A percentile compares a stretch with the other conserved stretches of the same genome.
Evolutionary conservation across 2,113 vertebrate genomes (phyloP).

Genomic region (Xerus inauris): DNA sequence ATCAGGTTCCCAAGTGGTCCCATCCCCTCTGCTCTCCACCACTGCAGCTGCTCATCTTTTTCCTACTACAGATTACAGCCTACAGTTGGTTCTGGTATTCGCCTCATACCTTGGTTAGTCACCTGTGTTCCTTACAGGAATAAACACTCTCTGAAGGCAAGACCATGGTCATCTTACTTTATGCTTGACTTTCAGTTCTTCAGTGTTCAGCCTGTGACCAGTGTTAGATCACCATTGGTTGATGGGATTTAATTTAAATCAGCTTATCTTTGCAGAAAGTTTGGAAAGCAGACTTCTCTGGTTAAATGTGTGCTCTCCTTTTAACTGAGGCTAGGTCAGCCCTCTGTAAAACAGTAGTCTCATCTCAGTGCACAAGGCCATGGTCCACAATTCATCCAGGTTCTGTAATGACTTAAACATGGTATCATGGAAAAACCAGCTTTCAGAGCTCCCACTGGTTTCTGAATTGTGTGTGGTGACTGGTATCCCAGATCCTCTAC

Average conservation of each 20-base stretch:
- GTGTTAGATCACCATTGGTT: neutral
- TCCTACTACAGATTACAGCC: neutral
- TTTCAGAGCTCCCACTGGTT: neutral
- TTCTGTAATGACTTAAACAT: neutral
- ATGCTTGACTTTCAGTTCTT: neutral
- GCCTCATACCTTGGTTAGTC: neutral
- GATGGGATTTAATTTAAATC: slow-evolving; percentile 5
- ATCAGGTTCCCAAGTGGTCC: neutral
- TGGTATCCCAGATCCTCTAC: neutral
- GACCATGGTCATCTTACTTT: neutral
- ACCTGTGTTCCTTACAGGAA: neutral
- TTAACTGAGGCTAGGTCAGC: neutral
- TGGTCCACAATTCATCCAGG: neutral
- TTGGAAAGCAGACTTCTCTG: neutral
- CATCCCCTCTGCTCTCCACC: neutral
- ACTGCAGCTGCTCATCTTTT: neutral
- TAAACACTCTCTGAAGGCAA: neutral
- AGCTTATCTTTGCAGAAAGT: neutral
- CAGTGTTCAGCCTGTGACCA: neutral
- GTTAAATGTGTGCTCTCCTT: neutral
- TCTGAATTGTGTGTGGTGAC: neutral
- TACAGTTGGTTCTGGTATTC: neutral
- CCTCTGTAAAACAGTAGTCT: neutral
- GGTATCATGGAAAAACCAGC: neutral
- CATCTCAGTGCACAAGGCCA: neutral